These are phyloP conservation scores for Lepisosteus oculatus DNA, from an alignment of 2,113 vertebrate species.

Conservation along the genomic window DNA sequence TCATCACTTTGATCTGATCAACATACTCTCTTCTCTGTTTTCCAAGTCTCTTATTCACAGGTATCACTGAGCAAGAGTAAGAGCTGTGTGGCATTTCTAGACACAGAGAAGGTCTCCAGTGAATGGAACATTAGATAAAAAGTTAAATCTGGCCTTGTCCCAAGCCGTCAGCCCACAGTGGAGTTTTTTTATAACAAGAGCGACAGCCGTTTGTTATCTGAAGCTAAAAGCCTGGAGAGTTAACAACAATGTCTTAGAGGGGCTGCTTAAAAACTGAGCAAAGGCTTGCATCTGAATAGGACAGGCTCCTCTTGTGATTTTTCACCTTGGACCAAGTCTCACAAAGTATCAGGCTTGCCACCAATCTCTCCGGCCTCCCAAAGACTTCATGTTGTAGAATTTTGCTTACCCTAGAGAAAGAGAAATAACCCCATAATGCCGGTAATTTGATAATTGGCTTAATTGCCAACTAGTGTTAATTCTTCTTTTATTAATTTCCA, in stretches of 20 bases:
- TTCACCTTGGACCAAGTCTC: too few relatives aligned
- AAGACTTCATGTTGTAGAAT: neutral
- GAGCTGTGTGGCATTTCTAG: neutral
- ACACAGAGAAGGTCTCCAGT: neutral
- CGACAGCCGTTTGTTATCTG: neutral
- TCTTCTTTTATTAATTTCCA: slow-evolving; percentile 23
- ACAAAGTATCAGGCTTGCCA: neutral
- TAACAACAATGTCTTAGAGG: neutral
- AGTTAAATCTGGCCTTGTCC: neutral
- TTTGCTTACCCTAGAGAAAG: neutral
- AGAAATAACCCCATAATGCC: neutral
- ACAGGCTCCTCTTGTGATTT: neutral
- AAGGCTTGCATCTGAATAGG: neutral
- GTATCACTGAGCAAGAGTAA: neutral
- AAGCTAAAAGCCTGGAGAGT: neutral
- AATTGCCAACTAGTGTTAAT: neutral
- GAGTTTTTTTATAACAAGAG: neutral
- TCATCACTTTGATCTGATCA: neutral
- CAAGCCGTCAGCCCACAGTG: neutral
- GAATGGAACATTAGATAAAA: slow-evolving; percentile 15
- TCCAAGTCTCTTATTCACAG: neutral
- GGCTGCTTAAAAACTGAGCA: neutral
- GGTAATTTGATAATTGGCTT: neutral
- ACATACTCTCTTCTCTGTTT: neutral
- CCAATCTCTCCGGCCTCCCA: neutral